A percentile compares a stretch with the other conserved stretches of the same genome.
Conservation (phyloP, 2,888 invertebrate genomes). For the Nesidiocoris tenuis region DNA sequence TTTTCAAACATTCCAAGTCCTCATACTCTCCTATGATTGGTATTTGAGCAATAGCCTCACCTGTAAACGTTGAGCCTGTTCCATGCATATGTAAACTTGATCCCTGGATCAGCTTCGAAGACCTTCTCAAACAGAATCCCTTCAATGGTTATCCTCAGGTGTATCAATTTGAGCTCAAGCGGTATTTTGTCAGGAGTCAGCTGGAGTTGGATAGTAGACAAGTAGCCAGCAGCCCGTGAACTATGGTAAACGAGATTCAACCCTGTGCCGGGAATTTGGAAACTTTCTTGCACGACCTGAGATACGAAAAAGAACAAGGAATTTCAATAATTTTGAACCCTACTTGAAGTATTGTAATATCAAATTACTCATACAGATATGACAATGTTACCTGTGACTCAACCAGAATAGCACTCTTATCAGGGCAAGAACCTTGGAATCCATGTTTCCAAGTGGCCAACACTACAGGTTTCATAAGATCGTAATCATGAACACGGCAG, state of each 20-base stretch:
- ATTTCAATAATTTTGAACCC: no score
- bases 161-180: conserved; percentile 77
- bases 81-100: conserved; percentile 98
- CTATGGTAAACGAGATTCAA: conserved; percentile 96
- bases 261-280: conserved; percentile 91
- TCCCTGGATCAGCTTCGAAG: conserved; percentile 94
- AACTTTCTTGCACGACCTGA: conserved; percentile 88
- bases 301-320: conserved; percentile 31
- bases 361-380: no score
- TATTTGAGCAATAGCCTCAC: conserved; percentile 50
- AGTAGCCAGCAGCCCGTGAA: conserved; percentile 87
- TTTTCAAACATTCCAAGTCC: no score
- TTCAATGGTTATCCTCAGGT: conserved; percentile 88
- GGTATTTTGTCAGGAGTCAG: conserved; percentile 84
- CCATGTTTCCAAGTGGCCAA: conserved; percentile 93
- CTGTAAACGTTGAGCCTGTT: conserved; percentile 91
- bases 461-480: conserved; percentile 89
- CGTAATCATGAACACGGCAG: conserved; percentile 86
- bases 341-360: no score
- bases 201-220: conserved; percentile 88
- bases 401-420: conserved; percentile 83
- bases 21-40: no score
- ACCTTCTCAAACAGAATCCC: conserved; percentile 89
- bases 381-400: conserved; percentile 79
- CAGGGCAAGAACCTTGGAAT: conserved; percentile 92